A percentile compares a stretch with the other conserved stretches of the same genome.
These are phyloP conservation scores for Cheirogaleus major DNA, from an alignment of 2,797 vertebrate species.

Conservation along the genomic window DNA sequence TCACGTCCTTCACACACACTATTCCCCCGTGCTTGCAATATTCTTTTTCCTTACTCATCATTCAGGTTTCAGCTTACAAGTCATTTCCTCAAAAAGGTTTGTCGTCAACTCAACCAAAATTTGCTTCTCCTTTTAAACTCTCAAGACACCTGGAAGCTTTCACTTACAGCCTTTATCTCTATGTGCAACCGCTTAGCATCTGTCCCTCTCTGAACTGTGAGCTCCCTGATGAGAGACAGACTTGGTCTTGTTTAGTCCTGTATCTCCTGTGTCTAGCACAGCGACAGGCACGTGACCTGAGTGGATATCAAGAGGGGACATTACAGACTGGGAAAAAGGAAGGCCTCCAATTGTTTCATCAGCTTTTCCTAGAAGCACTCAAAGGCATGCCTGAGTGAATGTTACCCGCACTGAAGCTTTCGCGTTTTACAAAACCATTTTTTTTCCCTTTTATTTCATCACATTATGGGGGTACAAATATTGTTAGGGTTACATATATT, in stretches of 20 bases:
- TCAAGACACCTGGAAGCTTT: background rate
- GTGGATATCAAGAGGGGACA: background rate
- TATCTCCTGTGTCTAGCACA: no score
- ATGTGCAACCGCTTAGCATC: background rate
- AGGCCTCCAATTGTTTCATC: rapidly evolving
- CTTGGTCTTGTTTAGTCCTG: background rate
- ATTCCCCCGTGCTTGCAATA: background rate
- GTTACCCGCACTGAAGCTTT: background rate
- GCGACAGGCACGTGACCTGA: background rate
- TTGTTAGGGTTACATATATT: no score
- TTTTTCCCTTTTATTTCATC: background rate
- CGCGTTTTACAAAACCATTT: background rate
- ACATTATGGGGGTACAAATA: no score
- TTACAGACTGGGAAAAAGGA: background rate
- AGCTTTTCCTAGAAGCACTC: background rate
- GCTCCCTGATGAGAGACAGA: background rate
- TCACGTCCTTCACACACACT: background rate
- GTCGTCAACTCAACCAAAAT: background rate
- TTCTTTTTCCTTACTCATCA: background rate
- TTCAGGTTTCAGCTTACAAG: background rate
- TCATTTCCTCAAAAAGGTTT: background rate
- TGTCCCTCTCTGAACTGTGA: background rate
- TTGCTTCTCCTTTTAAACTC: background rate
- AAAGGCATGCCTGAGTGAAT: no score
- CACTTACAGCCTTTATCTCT: background rate